phyloP scores from a whole-genome alignment of 2,888 invertebrate genomes.

The Sycophila texana region DNA sequence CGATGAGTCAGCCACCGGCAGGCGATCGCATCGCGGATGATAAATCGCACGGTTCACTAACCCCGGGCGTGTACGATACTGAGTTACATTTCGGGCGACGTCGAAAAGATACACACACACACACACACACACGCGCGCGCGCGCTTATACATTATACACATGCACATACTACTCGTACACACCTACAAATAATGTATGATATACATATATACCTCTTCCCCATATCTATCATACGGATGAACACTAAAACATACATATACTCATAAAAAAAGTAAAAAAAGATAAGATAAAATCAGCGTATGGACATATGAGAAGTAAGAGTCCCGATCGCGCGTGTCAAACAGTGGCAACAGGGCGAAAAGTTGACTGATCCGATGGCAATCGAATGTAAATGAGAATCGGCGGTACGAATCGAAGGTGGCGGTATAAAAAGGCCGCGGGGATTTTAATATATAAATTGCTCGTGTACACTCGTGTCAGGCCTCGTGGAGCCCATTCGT shows the following conservation, averaged over 20 bases:
- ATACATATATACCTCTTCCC: not conserved
- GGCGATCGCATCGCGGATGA: too few species aligned
- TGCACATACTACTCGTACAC: not conserved
- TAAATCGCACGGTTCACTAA: too few species aligned
- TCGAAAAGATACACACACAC: not conserved
- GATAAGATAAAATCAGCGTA: too few species aligned
- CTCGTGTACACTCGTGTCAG: slow-evolving; percentile 1
- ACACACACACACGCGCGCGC: not conserved
- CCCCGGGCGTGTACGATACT: too few species aligned
- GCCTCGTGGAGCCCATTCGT: not conserved
- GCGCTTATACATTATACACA: not conserved
- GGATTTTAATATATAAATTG: slow-evolving; percentile 32
- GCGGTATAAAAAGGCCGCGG: not conserved
- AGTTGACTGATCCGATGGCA: not conserved
- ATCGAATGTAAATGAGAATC: slow-evolving; percentile 38
- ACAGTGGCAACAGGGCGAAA: not conserved
- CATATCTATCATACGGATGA: too few species aligned
- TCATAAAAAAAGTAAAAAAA: too few species aligned
- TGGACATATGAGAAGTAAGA: too few species aligned
- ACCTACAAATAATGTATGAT: not conserved
- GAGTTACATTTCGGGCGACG: too few species aligned
- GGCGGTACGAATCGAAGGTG: slow-evolving; percentile 12
- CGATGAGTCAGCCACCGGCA: too few species aligned
- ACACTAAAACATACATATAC: too few species aligned
- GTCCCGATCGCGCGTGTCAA: too few species aligned